Evolutionary conservation across 2,797 vertebrate species (phyloP), one percentile per base, ranked within the genome.

Genomic region (Chaetodon trifasciatus): DNA sequence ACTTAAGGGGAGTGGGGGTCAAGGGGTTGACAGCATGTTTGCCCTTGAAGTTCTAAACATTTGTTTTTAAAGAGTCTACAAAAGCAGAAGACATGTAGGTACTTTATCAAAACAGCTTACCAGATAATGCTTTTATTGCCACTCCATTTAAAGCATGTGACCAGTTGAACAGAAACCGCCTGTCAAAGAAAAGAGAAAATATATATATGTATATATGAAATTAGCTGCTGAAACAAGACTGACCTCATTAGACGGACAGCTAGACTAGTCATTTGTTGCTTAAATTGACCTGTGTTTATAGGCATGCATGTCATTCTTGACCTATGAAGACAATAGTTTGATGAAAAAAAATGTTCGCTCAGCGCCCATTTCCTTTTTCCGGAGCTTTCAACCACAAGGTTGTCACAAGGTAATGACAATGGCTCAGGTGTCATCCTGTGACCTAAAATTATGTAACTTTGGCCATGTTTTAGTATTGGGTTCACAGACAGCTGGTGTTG

Each of bases 161-260:
- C 85, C 86, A 94, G 73, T 95, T 95, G 74, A 95, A 96, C 21
- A 95, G 8, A 79, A 83, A 92, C 37, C 94, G 93, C 87, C 96
- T 96, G 78, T 37, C 12, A 80, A 78, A 79, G 10, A 70, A 56
- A 75, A 63, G 42, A 65, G 6, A n/a, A n/a, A n/a, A n/a, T n/a
- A n/a, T n/a, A n/a, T n/a, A n/a, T n/a, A n/a, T n/a, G n/a, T n/a
- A n/a, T n/a, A n/a, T 4, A 40, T 35, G 3, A 35, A 65, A 56
- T 62, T 8, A 65, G 4, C 17, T 40, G 13, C 13, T 44, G 0
- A 50, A 52, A 44, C 0, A 42, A 40, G 8, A 52, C 6, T 39
- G 6, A 19, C 3, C 3, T 60, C 9, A 12, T 28, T 5, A 39
- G 32, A 72, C 40, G 10, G 15, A 62, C 15, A 50, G 1, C 15